Evolutionary conservation across 1,140 invertebrate species (phyloP), one percentile per base, ranked within the genome.

Genomic region (Heliothis virescens): DNA sequence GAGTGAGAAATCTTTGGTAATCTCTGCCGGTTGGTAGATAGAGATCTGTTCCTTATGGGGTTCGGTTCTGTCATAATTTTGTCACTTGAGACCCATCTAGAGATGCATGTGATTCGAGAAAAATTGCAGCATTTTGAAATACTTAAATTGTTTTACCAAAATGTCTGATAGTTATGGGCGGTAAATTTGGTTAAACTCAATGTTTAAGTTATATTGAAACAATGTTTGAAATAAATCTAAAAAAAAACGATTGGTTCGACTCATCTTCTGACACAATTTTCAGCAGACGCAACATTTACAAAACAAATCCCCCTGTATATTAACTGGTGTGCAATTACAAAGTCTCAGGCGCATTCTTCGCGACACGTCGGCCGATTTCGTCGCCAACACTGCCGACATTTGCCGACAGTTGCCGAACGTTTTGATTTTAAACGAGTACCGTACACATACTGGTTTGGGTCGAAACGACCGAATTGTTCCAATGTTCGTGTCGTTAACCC

Each of bases 331-430:
- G 83, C 86, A 92, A 89, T 90, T 90, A 89, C 83, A 76, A 65
- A 85, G 80, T 83, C 82, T 82, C 85, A 67, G 84, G 82, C 83
- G 88, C 91, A 94, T 94, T 91, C 91, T 86, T 52, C 59, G 80
- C 91, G 85, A 91, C 90, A 92, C 91, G 86, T 79, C 57, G 60
- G 26, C 89, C 86, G 83, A 76, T 76, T 76, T 63, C 81, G 85
- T 80, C 83, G 48, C 74, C 83, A 80, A 79, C 34, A 26, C 82
- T 78, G 83, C 81, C 57, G 69, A 65, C 57, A 34, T 3, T 67
- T 12, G 9, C 62, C 60, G 63, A 69, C 50, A n/a, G 11, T 47
- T 5, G 62, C 60, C 75, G 63, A 78, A 57, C 62, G 48, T 67
- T 78, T 57, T 69, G 63, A 67, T 78, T 78, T 78, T 67, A 78